Conservation (phyloP, 2,797 vertebrate genomes). For the Halcyon smyrnensis region DNA sequence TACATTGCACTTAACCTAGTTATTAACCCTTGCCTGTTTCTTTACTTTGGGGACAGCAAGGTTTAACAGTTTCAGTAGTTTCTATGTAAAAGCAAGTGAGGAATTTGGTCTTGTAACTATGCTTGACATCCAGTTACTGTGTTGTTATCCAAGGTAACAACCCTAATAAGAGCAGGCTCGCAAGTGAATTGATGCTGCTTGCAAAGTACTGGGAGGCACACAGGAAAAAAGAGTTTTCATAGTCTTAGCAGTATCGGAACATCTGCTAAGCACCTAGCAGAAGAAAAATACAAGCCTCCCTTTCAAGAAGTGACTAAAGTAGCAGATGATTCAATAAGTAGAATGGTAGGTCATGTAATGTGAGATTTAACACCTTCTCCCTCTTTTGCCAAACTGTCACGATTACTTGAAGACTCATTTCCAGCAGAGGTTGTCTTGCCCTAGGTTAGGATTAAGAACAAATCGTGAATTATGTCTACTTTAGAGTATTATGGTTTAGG, state of each 20-base stretch:
- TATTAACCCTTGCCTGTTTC: not conserved
- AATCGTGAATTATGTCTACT: not conserved
- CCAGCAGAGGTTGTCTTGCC: not conserved
- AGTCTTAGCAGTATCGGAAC: not conserved
- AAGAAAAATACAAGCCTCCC: not conserved
- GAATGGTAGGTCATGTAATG: not conserved
- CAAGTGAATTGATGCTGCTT: not conserved
- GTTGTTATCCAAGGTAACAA: not conserved
- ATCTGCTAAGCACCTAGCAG: not conserved
- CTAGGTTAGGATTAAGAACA: not conserved
- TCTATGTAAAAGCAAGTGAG: not conserved
- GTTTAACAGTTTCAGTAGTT: not conserved
- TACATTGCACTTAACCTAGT: not conserved
- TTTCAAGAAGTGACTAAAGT: not conserved
- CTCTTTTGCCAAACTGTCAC: not conserved
- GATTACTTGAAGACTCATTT: not conserved
- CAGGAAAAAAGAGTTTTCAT: not conserved
- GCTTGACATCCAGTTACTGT: not conserved
- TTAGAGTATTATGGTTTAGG: not conserved
- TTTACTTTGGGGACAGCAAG: not conserved
- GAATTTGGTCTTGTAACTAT: not conserved
- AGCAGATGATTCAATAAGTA: not conserved
- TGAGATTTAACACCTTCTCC: fast-evolving
- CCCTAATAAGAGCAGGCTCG: not conserved
- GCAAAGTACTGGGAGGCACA: not conserved